Conservation (phyloP, 2,888 invertebrate species). For the Pyrgus malvae region DNA sequence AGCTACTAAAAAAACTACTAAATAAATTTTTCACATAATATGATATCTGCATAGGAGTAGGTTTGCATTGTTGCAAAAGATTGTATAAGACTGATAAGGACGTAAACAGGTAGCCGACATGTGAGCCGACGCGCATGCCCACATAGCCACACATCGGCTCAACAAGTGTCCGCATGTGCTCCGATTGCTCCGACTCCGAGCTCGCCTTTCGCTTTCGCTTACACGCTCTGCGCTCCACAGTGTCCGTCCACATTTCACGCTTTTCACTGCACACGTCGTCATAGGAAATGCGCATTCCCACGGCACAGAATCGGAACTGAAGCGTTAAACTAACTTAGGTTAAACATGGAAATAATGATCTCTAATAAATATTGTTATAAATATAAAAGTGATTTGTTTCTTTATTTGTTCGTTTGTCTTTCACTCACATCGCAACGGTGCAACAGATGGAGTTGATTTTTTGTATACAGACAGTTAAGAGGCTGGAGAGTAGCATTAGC, state of each 20-base stretch:
- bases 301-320: background rate
- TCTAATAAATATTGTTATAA: no score
- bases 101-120: constrained; percentile 19
- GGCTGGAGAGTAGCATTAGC: no score
- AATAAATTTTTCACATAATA: no score
- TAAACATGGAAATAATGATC: no score
- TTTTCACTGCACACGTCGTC: constrained; percentile 10
- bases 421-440: no score
- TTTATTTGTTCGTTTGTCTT: no score
- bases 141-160: constrained; percentile 44
- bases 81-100: constrained; percentile 19
- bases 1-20: no score
- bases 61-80: background rate
- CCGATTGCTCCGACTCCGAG: no score
- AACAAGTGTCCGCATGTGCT: constrained; percentile 78
- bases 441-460: no score
- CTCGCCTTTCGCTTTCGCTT: constrained; percentile 37
- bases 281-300: constrained; percentile 3
- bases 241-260: constrained; percentile 18
- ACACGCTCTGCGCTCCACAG: constrained; percentile 31
- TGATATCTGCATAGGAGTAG: background rate
- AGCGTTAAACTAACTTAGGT: no score
- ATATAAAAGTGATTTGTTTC: no score
- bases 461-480: no score
- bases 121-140: constrained; percentile 52